Evolutionary conservation across 2,113 vertebrate genomes (phyloP).

Genomic region (Notothenia rossii): DNA sequence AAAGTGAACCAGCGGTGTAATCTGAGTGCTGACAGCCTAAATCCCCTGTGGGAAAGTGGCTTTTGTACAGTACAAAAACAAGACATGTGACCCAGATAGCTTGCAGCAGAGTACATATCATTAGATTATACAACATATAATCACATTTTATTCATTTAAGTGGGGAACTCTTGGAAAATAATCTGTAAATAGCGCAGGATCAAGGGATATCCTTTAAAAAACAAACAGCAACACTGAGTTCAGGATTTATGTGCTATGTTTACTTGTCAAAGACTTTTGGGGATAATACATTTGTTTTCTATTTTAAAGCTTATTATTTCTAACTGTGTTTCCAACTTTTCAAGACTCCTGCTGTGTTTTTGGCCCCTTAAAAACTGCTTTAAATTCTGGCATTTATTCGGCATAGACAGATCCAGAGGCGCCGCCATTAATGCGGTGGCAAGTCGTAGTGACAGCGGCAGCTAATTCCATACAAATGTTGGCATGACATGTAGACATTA

Average conservation of each 20-base stretch:
- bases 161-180: constrained; percentile 14
- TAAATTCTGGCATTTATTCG: background rate
- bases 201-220: constrained; percentile 30
- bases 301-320: constrained; percentile 4
- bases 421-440: background rate
- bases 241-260: background rate
- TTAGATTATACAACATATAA: constrained; percentile 55
- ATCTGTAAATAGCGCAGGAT: constrained; percentile 15
- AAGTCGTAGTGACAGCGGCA: background rate
- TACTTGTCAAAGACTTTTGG: background rate
- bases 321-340: background rate
- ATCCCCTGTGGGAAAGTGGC: constrained; percentile 55
- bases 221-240: constrained; percentile 16
- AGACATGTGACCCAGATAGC: constrained; percentile 40
- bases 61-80: constrained; percentile 50
- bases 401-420: no score
- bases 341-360: background rate
- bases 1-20: constrained; percentile 62
- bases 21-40: constrained; percentile 62
- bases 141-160: constrained; percentile 45
- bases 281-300: background rate
- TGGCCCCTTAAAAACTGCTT: background rate
- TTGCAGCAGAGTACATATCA: constrained; percentile 48
- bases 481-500: background rate
- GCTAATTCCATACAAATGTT: background rate